Evolutionary conservation across 1,140 invertebrate species (phyloP), one percentile per base, ranked within the genome.

Genomic region (Penaeus indicus): DNA sequence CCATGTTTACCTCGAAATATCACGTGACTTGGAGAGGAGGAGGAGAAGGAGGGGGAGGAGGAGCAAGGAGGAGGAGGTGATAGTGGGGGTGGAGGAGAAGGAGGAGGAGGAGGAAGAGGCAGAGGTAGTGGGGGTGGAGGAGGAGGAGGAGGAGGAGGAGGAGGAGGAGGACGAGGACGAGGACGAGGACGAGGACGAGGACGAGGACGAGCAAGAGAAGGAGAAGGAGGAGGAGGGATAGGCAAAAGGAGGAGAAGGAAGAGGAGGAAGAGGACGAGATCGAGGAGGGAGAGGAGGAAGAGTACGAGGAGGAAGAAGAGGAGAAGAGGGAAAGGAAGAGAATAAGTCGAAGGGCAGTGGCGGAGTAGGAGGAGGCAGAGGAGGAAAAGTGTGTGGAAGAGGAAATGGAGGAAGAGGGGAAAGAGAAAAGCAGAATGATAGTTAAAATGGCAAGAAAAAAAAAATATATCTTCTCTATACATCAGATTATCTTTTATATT

Each of bases 1-100:
- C n/a, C 16, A 16, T 84, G 82, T 84, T 84, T 84, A 69, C 82
- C n/a, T 67, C 13, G 4, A n/a, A 67, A 67, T 32, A 47, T 84
- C 82, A 72, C 38, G 42, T 84, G 62, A 47, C 82, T 16, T 22
- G 62, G 21, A 38, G 19, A 32, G 19, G 19, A 22, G 32, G 82
- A 67, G 47, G 64, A 21, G 21, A 38, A 27, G 19, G 75, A 78
- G 25, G 38, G 47, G 0, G 19, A n/a, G 72, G 27, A 67, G 42
- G 63, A 42, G 32, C 11, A 22, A 21, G 63, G n/a, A 38, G 83
- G 27, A 25, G 21, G 63, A 54, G 8, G 54, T 16, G 16, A 54
- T 11, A 54, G 54, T 11, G n/a, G n/a, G 54, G 54, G 16, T 1
- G 8, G 54, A 54, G 54, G 54, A 54, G 54, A 13, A 54, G 0